Base-by-base conservation (phyloP, 2,113 vertebrate genomes). In the Helogale parvula region DNA sequence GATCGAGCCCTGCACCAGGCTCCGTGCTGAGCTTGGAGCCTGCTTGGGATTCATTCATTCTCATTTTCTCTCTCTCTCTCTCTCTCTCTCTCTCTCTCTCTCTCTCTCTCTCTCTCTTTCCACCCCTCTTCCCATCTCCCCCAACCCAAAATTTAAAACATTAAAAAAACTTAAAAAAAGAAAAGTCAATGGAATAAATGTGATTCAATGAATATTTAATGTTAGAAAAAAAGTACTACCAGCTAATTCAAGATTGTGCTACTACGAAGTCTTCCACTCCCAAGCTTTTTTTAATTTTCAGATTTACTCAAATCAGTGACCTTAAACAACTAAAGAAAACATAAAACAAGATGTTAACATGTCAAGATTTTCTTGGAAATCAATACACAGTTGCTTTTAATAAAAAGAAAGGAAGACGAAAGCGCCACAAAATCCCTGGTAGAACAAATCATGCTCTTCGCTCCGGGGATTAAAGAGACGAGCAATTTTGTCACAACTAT, bases 301-400 rank as follows among this genome's bases (percentile, higher is more conserved):
- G 12, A 71, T 74, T 92, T 86, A 88, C 38, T 88, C 60, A 72
- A 95, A 96, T 88, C 45, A 69, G 25, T 92, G 87, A 85, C 60
- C 71, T 98, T 85, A 96, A 97, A 90, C 90, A 97, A 97, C 45
- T 87, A 90, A 93, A 63, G 17, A 57, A 88, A 87, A 97, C 57
- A 92, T 71, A 92, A 95, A 97, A 72, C 33, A 88, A 63, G 63
- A 47, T 93, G 45, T 90, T 96, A 95, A 86, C 12, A 77, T 92
- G 66, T 47, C 81, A 96, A 79, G 81, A 94, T 80, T 27, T 93
- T n/a, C 85, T 92, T 90, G 29, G 31, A 97, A 97, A 97, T 94
- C 72, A 97, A 94, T 88, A 63, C 41, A 66, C 5, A 68, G 35
- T 91, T 95, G 21, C 79, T 92, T 90, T 93, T 74, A 92, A 85